Evolutionary conservation across 1,140 invertebrate species (phyloP).

Genomic region (Drosophila jambulina): DNA sequence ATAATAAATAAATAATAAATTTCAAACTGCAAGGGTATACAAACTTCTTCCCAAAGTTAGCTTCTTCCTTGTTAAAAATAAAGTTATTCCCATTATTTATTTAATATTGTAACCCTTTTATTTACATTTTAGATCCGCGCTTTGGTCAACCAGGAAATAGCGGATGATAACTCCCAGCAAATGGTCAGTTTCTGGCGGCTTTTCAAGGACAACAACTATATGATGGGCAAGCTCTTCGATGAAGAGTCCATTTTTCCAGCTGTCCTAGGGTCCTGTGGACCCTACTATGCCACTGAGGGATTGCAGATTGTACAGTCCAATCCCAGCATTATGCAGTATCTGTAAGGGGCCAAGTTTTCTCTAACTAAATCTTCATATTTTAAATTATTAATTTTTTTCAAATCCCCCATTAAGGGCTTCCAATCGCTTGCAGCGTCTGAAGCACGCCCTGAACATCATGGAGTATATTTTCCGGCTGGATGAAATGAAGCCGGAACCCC

Average conservation of each 20-base stretch:
- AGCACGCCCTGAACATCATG: constrained; percentile 77
- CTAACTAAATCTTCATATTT: not conserved
- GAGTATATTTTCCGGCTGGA: constrained; percentile 78
- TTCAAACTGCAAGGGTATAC: too few relatives aligned
- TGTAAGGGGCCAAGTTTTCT: constrained; percentile 42
- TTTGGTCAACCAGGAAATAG: constrained; percentile 79
- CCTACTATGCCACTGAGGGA: constrained; percentile 77
- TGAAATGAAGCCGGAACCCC: constrained; percentile 79
- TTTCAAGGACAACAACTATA: constrained; percentile 82
- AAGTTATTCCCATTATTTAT: not conserved
- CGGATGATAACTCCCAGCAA: constrained; percentile 73
- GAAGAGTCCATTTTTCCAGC: constrained; percentile 79
- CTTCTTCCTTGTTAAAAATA: too few relatives aligned
- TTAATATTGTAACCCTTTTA: not conserved
- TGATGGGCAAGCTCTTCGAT: constrained; percentile 83
- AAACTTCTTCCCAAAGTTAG: too few relatives aligned
- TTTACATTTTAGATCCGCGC: constrained; percentile 56
- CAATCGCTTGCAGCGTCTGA: constrained; percentile 74
- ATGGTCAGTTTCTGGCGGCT: constrained; percentile 80
- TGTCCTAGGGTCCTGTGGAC: constrained; percentile 76
- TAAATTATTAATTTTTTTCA: not conserved
- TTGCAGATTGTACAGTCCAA: constrained; percentile 69
- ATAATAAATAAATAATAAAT: too few relatives aligned
- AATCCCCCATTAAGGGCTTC: constrained; percentile 42
- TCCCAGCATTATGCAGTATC: constrained; percentile 73